A percentile compares a stretch with the other conserved stretches of the same genome.
Conservation (phyloP, 2,888 invertebrate species). For the Drosophila setosimentum region DNA sequence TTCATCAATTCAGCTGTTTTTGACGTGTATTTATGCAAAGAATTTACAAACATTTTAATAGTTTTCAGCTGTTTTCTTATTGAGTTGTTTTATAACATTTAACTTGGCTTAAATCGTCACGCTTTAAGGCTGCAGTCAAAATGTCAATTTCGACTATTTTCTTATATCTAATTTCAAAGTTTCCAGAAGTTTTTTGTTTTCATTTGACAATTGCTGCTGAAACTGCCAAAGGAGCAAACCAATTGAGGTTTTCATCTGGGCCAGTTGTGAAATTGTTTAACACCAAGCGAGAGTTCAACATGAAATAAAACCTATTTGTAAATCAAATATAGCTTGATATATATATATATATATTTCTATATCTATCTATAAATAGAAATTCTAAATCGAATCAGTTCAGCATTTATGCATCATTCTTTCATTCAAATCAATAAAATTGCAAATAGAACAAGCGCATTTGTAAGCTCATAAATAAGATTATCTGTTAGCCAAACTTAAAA, state of each 20-base stretch:
- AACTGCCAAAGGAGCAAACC: not conserved
- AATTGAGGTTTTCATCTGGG: not conserved
- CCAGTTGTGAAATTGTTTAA: too few relatives aligned
- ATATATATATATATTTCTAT: not conserved
- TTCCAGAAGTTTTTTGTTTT: too few relatives aligned
- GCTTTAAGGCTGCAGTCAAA: not conserved
- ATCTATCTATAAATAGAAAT: not conserved
- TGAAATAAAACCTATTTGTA: too few relatives aligned
- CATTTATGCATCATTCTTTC: not conserved
- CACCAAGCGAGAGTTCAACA: too few relatives aligned
- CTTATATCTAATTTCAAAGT: too few relatives aligned
- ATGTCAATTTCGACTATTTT: not conserved
- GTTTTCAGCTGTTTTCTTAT: not conserved
- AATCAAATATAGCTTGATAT: too few relatives aligned
- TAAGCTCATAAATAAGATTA: too few relatives aligned
- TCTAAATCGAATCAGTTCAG: too few relatives aligned
- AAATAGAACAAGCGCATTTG: slow-evolving; percentile 6
- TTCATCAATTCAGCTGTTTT: not conserved
- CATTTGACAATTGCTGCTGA: not conserved
- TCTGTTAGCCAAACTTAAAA: not conserved
- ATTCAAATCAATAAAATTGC: not conserved
- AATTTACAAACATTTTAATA: too few relatives aligned
- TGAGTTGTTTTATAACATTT: not conserved
- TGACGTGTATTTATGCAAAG: too few relatives aligned
- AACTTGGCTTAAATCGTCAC: not conserved